phyloP scores from a whole-genome alignment of 2,888 invertebrate genomes.

The Smittia sp. region DNA sequence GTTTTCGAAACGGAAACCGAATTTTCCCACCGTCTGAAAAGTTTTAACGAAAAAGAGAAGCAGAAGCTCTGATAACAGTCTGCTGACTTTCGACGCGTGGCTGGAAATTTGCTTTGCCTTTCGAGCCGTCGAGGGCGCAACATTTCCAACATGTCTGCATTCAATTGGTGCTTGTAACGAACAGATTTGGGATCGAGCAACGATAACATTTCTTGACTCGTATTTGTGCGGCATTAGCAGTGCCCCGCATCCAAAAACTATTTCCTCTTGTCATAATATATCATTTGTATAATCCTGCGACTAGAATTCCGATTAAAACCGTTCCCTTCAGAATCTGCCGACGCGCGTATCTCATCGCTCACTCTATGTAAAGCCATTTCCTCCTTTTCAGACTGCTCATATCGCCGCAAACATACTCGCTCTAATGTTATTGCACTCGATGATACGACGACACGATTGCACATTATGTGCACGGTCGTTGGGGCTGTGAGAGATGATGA shows the following conservation, averaged over 20 bases:
- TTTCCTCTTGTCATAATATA: constrained; percentile 23
- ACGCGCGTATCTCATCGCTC: neutral
- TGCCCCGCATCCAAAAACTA: neutral
- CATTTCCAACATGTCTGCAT: no score
- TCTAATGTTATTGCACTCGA: neutral
- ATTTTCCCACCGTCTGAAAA: no score
- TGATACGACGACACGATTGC: neutral
- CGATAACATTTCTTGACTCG: no score
- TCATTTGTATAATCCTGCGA: constrained; percentile 1
- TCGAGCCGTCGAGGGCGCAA: no score
- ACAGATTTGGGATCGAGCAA: no score
- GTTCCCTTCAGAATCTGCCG: neutral
- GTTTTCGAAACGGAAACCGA: no score
- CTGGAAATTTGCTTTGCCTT: no score
- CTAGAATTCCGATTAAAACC: neutral
- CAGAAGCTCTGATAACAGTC: no score
- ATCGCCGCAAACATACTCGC: neutral
- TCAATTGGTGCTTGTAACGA: no score
- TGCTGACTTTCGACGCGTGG: no score
- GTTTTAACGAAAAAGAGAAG: no score
- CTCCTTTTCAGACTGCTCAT: neutral
- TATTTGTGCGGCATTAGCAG: no score
- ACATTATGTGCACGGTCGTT: neutral
- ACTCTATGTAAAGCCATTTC: constrained; percentile 1
- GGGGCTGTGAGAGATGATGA: neutral